These are phyloP conservation scores for Daphoenositta chrysoptera DNA, from an alignment of 2,113 vertebrate species.

Conservation along the genomic window DNA sequence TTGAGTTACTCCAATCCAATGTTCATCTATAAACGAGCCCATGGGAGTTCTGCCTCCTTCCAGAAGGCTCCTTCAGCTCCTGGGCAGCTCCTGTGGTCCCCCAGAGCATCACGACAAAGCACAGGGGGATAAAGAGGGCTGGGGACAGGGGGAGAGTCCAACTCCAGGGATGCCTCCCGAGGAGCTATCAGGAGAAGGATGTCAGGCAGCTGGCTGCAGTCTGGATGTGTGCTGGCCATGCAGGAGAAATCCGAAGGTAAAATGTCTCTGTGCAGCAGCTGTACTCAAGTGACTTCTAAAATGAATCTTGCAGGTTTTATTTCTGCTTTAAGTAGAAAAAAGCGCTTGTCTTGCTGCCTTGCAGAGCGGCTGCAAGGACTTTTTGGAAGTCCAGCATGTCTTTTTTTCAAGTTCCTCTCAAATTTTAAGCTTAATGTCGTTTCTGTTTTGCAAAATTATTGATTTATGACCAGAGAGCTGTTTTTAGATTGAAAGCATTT, in stretches of 20 bases:
- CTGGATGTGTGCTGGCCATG: background rate
- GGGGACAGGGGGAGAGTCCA: background rate
- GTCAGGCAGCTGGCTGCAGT: background rate
- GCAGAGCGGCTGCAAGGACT: background rate
- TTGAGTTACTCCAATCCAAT: background rate
- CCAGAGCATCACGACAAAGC: fast-evolving
- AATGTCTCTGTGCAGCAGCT: background rate
- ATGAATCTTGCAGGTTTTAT: background rate
- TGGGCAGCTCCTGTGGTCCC: background rate
- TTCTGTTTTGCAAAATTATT: background rate
- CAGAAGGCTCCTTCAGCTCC: background rate
- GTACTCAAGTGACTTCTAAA: background rate
- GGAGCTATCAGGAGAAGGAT: background rate
- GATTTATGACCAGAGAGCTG: background rate
- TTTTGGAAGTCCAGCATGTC: background rate
- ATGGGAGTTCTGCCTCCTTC: background rate
- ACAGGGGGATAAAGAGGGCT: background rate
- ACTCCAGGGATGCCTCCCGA: background rate
- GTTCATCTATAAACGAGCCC: background rate
- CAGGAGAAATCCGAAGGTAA: background rate
- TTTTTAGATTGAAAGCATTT: background rate
- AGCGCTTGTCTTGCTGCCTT: background rate
- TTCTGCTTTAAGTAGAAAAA: background rate
- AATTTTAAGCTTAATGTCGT: background rate
- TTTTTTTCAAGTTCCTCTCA: background rate